Conservation (phyloP, 2,797 vertebrate genomes). For the Mormyrus hasselquistii region DNA sequence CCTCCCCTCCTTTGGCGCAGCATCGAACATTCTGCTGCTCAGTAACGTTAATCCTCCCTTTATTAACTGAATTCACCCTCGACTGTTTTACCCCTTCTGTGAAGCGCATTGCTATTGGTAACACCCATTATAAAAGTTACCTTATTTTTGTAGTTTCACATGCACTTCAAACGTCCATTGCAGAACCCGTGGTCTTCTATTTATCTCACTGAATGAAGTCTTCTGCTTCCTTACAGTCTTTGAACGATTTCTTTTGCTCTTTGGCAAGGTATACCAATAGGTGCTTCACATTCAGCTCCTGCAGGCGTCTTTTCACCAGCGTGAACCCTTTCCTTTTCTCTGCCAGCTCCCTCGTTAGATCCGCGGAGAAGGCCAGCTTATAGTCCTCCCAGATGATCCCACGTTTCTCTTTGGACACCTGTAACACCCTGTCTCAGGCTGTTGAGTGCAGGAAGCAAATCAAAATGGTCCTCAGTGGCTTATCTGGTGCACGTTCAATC, state of each 20-base stretch:
- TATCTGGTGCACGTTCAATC: not conserved
- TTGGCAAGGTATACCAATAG: not conserved
- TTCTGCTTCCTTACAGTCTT: not conserved
- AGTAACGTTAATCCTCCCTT: not conserved
- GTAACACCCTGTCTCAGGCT: not conserved
- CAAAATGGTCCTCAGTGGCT: not conserved
- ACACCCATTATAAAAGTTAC: not conserved
- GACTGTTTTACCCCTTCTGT: accelerated
- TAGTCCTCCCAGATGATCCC: not conserved
- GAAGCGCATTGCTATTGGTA: not conserved
- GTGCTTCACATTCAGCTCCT: not conserved
- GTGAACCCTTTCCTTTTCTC: too few relatives aligned
- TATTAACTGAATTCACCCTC: not conserved
- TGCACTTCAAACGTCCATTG: not conserved
- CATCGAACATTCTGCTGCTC: not conserved
- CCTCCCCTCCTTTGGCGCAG: not conserved
- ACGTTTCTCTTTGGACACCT: not conserved
- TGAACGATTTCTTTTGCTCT: not conserved
- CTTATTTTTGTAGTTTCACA: not conserved
- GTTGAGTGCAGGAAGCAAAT: not conserved
- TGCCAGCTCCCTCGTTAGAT: too few relatives aligned
- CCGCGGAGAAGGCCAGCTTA: too few relatives aligned
- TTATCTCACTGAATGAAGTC: not conserved
- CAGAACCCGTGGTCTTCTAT: not conserved
- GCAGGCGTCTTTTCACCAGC: too few relatives aligned